Evolutionary conservation across 2,113 vertebrate genomes (phyloP), one percentile per base, ranked within the genome.

Genomic region (Eurystomus gularis): DNA sequence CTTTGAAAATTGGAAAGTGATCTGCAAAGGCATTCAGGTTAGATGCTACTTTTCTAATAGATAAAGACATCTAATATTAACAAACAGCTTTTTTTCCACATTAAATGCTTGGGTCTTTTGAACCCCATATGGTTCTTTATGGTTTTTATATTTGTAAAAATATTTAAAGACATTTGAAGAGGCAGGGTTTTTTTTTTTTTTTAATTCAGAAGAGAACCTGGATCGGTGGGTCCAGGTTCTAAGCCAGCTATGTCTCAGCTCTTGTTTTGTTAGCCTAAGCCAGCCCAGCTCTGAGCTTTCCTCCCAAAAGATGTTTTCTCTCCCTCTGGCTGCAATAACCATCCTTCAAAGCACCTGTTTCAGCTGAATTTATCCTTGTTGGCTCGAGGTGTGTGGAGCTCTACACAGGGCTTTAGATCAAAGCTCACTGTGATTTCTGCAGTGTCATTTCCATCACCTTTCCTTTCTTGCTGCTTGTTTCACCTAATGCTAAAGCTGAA

Each of bases 1-100:
- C 7, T 60, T 71, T 66, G 75, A 93, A 75, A 79, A 54, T 70
- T 88, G 37, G 20, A 61, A 90, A 95, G 25, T 37, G 18, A 60
- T 71, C 51, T 82, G 79, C 46, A 79, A 66, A 75, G 25, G 25
- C 35, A 61, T 65, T 82, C 35, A 40, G 19, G 33, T 52, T 51
- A 28, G 18, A 37, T n/a, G 8, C 46, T 54, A 33, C 55, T 82
- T 82, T 88, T 88, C 26, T 71, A 71, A 66, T 14, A 46, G 35
- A 40, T 55, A 40, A 37, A 17, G 19, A 81, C 77, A 77, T 24
- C 28, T 81, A 42, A 51, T 46, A 54, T 49, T 65, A 33, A 7
- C 35, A 33, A 10, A 9, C 13, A 39, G 4, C 5, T 51, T 71
- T 10, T 73, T 90, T 61, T 26, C 33, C 52, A n/a, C 9, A 37